Base-by-base conservation (phyloP, 2,113 vertebrate species). In the human region DNA sequence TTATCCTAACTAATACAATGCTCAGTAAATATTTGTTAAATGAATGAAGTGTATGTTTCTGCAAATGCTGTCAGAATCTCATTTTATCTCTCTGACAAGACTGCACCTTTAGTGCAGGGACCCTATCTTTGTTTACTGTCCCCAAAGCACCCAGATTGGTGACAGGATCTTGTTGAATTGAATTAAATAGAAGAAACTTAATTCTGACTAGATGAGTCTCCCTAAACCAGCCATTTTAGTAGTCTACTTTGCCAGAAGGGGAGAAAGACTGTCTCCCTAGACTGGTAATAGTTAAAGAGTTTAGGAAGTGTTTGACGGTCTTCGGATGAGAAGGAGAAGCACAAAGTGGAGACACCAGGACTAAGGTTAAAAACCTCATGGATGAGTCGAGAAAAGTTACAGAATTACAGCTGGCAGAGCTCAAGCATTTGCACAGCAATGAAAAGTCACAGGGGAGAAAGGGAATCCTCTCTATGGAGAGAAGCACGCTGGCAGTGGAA, bases 381-480 rank as follows among this genome's bases (percentile, higher is more conserved):
- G 75, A 70, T 89, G 89, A 96, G 75, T 72, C n/a, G 50, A 57
- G 80, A 66, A 92, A 93, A 80, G 57, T 52, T 84, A 40, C 50
- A 90, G 93, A 97, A 97, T 88, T 96, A 94, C 23, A 90, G 87
- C 70, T 90, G 92, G 75, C 87, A 95, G 89, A 96, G 57, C 64
- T 87, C 59, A 89, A 88, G 96, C 83, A 59, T 97, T 92, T 85
- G 92, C 80, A 76, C 92, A 32, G n/a, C 0, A 64, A 93, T 96
- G 90, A 57, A 96, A 96, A 96, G 90, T 93, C 96, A 97, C 95
- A 61, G 8, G 89, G 87, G 95, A 97, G 86, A 84, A 73, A 93
- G 72, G 93, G 95, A 97, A 92, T 75, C 92, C 89, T 96, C 80
- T 97, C 92, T 81, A 48, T 78, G 40, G 68, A 97, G 57, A 94